These are phyloP conservation scores for Protobothrops mucrosquamatus DNA, from an alignment of 2,113 vertebrate species.

Conservation along the genomic window DNA sequence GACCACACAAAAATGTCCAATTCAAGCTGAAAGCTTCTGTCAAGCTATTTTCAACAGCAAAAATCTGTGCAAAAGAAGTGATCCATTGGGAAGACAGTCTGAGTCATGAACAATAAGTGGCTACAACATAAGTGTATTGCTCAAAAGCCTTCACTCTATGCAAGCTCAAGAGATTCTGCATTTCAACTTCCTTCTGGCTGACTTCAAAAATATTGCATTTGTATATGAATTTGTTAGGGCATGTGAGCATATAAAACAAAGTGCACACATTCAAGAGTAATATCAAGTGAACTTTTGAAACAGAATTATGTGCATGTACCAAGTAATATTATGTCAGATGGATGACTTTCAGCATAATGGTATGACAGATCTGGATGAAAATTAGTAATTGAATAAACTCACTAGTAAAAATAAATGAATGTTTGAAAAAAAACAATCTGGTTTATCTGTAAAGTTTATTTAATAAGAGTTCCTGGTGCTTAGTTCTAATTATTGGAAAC, in stretches of 20 bases:
- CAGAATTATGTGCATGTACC: background rate
- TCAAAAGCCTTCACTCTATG: background rate
- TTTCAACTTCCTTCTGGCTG: background rate
- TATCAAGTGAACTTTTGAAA: background rate
- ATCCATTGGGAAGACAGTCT: background rate
- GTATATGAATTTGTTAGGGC: background rate
- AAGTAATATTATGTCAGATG: background rate
- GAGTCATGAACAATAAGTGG: background rate
- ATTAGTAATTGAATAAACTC: background rate
- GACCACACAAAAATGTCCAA: background rate
- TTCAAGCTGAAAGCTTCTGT: background rate
- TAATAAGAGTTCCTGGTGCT: conserved; percentile 5
- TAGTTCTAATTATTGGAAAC: background rate
- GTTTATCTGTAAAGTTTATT: background rate
- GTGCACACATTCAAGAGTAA: background rate
- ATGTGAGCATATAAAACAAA: background rate
- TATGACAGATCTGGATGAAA: background rate
- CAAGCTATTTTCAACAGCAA: background rate
- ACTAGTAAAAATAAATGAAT: background rate
- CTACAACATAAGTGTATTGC: background rate
- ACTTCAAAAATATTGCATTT: background rate
- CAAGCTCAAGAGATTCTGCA: background rate
- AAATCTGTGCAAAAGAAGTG: background rate
- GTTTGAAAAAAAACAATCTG: background rate
- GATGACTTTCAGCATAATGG: background rate